Base-by-base conservation (phyloP, 2,797 vertebrate genomes). In the Neosalanx taihuensis region DNA sequence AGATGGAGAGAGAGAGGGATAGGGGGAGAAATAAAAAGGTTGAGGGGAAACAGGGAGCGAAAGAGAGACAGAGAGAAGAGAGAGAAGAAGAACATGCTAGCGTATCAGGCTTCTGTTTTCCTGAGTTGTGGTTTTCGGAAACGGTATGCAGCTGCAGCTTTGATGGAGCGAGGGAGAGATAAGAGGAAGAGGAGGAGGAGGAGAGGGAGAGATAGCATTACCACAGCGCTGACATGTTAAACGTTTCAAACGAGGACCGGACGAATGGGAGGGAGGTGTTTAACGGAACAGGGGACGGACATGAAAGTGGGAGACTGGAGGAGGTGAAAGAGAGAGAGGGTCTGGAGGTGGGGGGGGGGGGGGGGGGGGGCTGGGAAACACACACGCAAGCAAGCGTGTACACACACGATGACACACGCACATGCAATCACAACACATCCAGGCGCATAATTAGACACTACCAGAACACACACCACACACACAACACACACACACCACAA, bases 391-490 rank as follows among this genome's bases (percentile, higher is more conserved):
- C 23, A 26, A 26, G 23, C 23, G 23, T 26, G 23, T 26, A 26
- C 37, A 41, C 37, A 41, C 5, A 41, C 2, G 37, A 41, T 7
- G 37, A 41, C 9, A 7, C 37, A 41, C 33, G 6, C 33, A 35
- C 33, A 35, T 2, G 33, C 6, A 6, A 35, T 35, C 4, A 35
- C 33, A 35, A 12, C 37, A 41, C 37, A 41, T 12, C 7, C 37
- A 41, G 9, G 37, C 37, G 7, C 30, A 35, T 0, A 64, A 5
- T 18, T 9, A 64, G 15, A 51, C 61, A 64, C 18, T 26, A 4
- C 29, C 18, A 46, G 6, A 49, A 59, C 58, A 26, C 58, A 59
- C 56, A 56, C 17, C 77, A 75, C 80, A 83, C 77, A 74, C 31
- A 18, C 33, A 17, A 13, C 51, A 20, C 56, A 58, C 57, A 26